Conservation (phyloP, 2,888 invertebrate species). For the Nomada flava region DNA sequence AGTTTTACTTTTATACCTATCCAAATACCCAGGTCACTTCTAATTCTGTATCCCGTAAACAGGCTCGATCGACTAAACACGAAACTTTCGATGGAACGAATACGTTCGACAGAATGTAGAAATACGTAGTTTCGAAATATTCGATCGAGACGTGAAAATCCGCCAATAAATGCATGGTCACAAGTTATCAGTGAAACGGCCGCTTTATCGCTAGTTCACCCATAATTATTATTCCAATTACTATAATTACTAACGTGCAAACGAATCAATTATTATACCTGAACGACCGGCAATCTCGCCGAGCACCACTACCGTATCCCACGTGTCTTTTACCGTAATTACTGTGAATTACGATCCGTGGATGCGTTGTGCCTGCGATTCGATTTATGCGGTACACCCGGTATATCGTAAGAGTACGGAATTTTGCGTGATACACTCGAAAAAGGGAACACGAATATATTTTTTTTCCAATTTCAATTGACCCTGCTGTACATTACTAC, state of each 20-base stretch:
- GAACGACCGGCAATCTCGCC: conserved; percentile 59
- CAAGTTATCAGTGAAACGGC: not conserved
- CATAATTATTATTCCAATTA: conserved; percentile 63
- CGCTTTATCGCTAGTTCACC: conserved; percentile 47
- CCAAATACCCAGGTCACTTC: too few relatives aligned
- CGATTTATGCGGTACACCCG: conserved; percentile 47
- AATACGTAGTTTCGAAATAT: conserved; percentile 5
- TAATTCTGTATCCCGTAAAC: not conserved
- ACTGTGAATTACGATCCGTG: conserved; percentile 28
- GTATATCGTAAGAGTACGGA: conserved; percentile 35
- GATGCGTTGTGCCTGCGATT: conserved; percentile 2
- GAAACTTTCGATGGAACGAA: not conserved
- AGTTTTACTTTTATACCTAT: too few relatives aligned
- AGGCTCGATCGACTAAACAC: not conserved
- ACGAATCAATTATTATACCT: conserved; percentile 62
- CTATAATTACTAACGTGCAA: conserved; percentile 56
- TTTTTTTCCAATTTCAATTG: not conserved
- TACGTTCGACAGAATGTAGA: not conserved
- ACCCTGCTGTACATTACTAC: not conserved
- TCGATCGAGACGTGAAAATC: not conserved
- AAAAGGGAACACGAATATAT: not conserved
- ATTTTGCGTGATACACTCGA: not conserved
- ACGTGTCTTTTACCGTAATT: conserved; percentile 16
- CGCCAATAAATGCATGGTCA: conserved; percentile 3
- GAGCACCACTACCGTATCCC: conserved; percentile 8